Evolutionary conservation across 2,888 invertebrate species (phyloP), one percentile per base, ranked within the genome.

Genomic region (Panorpa germanica): DNA sequence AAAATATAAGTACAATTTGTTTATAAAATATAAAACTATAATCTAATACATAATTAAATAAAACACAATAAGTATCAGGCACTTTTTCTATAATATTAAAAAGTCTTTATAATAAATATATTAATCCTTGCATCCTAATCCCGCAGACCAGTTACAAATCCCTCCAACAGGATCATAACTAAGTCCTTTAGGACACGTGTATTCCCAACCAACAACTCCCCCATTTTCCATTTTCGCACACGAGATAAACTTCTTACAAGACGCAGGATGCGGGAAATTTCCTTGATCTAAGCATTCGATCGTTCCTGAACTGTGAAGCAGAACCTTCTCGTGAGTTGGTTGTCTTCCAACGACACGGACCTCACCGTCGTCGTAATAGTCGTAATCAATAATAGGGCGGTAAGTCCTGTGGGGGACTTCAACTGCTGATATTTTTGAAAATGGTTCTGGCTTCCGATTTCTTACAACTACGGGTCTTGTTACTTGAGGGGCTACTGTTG

Each of bases 111-210:
- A n/a, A n/a, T n/a, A n/a, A n/a, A n/a, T n/a, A n/a, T n/a, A 29
- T 41, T 46, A 56, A 37, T 77, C 75, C 37, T 69, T 67, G 45
- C 83, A 83, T 2, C 78, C 80, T 10, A 80, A 57, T 2, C 77
- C 82, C 1, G 76, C 73, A 1, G 80, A 71, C 82, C 85, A 86
- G 54, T 86, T 86, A 50, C 88, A 88, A 41, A 85, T 85, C 13
- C 85, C 83, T 4, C 83, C 86, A 2, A 85, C 73, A 1, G 83
- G 85, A 50, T 88, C 86, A 48, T 83, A 88, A 43, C 81, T 80
- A 4, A 88, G 59, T 18, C 77, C 76, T 41, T 72, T 71, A 1
- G 86, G 86, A 47, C 88, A 88, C 9, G 81, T 74, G 55, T 88
- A 88, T 43, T 82, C 83, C 71, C 83, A 86, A 6, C 83, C 85